These are phyloP conservation scores for Brenthis hecate DNA, from an alignment of 2,888 invertebrate species.

Conservation along the genomic window DNA sequence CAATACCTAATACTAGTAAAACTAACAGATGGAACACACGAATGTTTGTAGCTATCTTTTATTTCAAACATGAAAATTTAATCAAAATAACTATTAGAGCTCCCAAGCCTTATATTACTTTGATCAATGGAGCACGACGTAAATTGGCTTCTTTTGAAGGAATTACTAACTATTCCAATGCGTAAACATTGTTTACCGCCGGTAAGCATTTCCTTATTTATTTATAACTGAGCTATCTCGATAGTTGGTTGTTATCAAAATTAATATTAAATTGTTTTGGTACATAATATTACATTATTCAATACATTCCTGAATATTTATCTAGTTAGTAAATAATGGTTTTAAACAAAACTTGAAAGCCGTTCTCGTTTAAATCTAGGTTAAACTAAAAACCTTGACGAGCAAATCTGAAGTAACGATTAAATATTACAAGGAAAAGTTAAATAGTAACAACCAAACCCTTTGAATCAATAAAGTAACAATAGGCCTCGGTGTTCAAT, in stretches of 20 bases:
- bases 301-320: not conserved
- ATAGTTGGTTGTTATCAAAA: not conserved
- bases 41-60: slow-evolving; percentile 19
- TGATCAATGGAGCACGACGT: slow-evolving; percentile 52
- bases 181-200: slow-evolving; percentile 19
- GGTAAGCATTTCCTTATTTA: slow-evolving; percentile 6
- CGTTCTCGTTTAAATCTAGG: slow-evolving; percentile 13
- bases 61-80: slow-evolving; percentile 53
- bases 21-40: slow-evolving; percentile 3
- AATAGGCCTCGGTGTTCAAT: slow-evolving; percentile 38
- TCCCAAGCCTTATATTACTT: slow-evolving; percentile 51
- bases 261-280: not conserved
- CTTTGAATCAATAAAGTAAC: slow-evolving; percentile 35
- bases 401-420: slow-evolving; percentile 7
- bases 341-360: slow-evolving; percentile 10
- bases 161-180: slow-evolving; percentile 43
- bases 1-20: too few species aligned
- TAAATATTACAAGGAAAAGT: slow-evolving; percentile 29
- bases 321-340: not conserved
- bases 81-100: slow-evolving; percentile 54
- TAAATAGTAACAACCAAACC: slow-evolving; percentile 38
- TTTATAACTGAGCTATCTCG: too few species aligned
- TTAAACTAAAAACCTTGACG: slow-evolving; percentile 26
- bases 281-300: too few species aligned
- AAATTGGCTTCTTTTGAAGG: slow-evolving; percentile 49